Conservation (phyloP, 2,797 vertebrate species). For the Lithobates sylvaticus region DNA sequence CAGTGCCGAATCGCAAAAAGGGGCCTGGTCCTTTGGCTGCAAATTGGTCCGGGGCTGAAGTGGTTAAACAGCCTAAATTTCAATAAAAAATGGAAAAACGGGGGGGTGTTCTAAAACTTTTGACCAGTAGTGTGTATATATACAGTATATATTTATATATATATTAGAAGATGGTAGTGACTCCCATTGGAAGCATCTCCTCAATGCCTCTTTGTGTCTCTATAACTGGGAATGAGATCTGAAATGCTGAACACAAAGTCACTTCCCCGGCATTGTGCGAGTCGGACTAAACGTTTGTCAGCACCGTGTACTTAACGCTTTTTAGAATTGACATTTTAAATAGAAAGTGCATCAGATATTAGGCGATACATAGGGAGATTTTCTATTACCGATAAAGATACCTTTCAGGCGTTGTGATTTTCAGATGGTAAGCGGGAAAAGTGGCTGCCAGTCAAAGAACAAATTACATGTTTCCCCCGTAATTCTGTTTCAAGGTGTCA, state of each 20-base stretch:
- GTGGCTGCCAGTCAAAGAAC: constrained; percentile 13
- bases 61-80: no score
- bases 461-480: constrained; percentile 49
- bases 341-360: background rate
- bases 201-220: no score
- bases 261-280: background rate
- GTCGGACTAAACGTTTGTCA: background rate
- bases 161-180: no score
- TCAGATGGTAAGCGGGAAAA: background rate
- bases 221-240: no score
- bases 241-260: background rate
- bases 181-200: no score
- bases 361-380: constrained; percentile 33
- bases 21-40: no score
- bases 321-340: constrained; percentile 20
- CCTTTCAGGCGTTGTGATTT: constrained; percentile 2
- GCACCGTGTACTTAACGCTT: background rate
- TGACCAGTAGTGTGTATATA: no score
- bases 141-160: no score
- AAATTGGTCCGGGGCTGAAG: no score
- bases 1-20: no score
- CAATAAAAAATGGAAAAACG: no score
- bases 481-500: constrained; percentile 18
- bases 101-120: no score
- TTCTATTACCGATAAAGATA: constrained; percentile 32